Evolutionary conservation across 2,888 invertebrate genomes (phyloP), one percentile per base, ranked within the genome.

Genomic region (Cheilosia vulpina): DNA sequence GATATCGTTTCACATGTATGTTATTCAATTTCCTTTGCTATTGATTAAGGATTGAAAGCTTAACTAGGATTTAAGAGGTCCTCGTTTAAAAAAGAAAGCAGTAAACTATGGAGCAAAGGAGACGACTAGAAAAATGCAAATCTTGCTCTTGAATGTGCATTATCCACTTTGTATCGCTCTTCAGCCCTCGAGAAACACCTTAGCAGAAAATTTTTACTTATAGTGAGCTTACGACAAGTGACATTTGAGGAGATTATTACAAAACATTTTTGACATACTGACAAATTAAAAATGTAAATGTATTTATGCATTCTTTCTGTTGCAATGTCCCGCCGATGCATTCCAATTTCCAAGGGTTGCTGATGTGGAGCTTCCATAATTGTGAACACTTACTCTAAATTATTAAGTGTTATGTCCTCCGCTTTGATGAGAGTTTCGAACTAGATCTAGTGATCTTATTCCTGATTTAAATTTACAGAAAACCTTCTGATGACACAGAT

Each of bases 21-120:
- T 58, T 58, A 76, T 58, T 76, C 58, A 65, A 79, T 72, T 79
- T 52, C 60, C 58, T 72, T 41, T 58, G 34, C 43, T 65, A 79
- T 79, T 79, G 79, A 79, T 79, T 72, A 79, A 52, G 65, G 79
- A 79, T 79, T 72, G 79, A 72, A 72, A 19, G 72, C 79, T 79
- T 79, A 79, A 72, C 79, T 79, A 43, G 52, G 79, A 72, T 72
- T 72, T 79, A 60, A 65, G 41, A n/a, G 65, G 34, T 65, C n/a
- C 65, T 79, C 72, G 72, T 60, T 76, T 66, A 66, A 50, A 58
- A 66, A 66, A 43, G 76, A 76, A 58, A 76, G 66, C 76, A 76
- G 17, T 15, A 38, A 58, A 47, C 55, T 50, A 58, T 27, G 15
- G 31, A 75, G 38, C 17, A 57, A 31, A 34, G 75, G 9, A 57